Evolutionary conservation across 2,888 invertebrate species (phyloP).

Genomic region (Epinotia bilunana): DNA sequence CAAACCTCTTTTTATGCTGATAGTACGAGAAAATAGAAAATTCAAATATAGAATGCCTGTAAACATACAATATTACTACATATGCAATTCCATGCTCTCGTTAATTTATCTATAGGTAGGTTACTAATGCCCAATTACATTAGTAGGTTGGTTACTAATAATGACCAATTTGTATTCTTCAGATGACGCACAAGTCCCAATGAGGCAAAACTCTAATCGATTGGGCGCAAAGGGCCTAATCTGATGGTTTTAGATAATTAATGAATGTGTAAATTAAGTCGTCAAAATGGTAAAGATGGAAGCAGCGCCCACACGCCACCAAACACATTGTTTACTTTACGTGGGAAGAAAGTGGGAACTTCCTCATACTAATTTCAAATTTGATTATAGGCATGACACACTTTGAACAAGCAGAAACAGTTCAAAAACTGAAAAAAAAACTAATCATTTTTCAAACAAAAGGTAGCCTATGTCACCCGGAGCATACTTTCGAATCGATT

Average conservation of each 20-base stretch:
- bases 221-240: slow-evolving; percentile 46
- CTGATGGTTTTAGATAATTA: slow-evolving; percentile 49
- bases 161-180: slow-evolving; percentile 28
- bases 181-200: slow-evolving; percentile 40
- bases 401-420: neutral
- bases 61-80: too few relatives aligned
- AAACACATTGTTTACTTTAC: slow-evolving; percentile 15
- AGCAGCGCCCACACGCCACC: slow-evolving; percentile 18
- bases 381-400: neutral
- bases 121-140: too few relatives aligned
- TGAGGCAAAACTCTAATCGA: slow-evolving; percentile 43
- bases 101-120: too few relatives aligned
- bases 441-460: too few relatives aligned
- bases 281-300: slow-evolving; percentile 39
- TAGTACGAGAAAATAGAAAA: too few relatives aligned
- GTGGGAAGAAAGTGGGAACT: slow-evolving; percentile 24
- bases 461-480: too few relatives aligned
- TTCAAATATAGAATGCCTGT: too few relatives aligned
- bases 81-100: too few relatives aligned
- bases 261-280: slow-evolving; percentile 56
- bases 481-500: too few relatives aligned
- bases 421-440: too few relatives aligned
- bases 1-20: too few relatives aligned
- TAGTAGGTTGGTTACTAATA: neutral
- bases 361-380: neutral